Base-by-base conservation (phyloP, 2,113 vertebrate genomes). In the Oncorhynchus nerka region DNA sequence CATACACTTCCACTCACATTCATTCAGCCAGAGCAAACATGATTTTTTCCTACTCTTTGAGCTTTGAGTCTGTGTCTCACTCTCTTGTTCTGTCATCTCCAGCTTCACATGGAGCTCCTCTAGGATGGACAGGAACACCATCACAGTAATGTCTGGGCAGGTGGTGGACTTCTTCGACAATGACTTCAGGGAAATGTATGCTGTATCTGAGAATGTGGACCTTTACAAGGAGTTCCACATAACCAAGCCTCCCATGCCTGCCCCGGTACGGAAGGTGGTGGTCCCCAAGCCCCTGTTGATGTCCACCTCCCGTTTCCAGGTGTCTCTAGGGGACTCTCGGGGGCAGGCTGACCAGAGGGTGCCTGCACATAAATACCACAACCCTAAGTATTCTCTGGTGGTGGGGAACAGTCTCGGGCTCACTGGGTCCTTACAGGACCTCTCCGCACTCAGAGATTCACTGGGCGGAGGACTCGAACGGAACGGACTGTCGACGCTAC, bases 81-180 rank as follows among this genome's bases (percentile, higher is more conserved):
- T 61, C 3, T 34, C 66, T 15, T 32, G 12, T 55, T 66, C 9
- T 32, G 0, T 74, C 28, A 61, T 61, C 84, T 83, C 8, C 78
- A 99, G 97, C 84, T 98, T 99, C 83, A 98, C 97, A 0, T 99
- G 97, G 97, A 95, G 89, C 45, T 95, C 96, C 15, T 96, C 95
- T 2, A 94, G 96, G 20, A 85, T 97, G 75, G 95, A 99, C 92
- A 92, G 97, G 83, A 98, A 96, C 85, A 93, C 92, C 3, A 92
- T 99, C 73, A 95, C 97, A 0, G 92, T 98, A 59, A 94, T 99
- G 92, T 94, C 96, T 0, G 97, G 97, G 30, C 97, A 99, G 55
- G 87, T 95, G 0, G 93, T 96, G 65, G 97, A 99, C 84, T 89
- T 92, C 80, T 99, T 98, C 4, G 97, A 99, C 2, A 26, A 84